These are phyloP conservation scores for Anorthoa munda DNA, from an alignment of 2,888 invertebrate species.

Conservation along the genomic window DNA sequence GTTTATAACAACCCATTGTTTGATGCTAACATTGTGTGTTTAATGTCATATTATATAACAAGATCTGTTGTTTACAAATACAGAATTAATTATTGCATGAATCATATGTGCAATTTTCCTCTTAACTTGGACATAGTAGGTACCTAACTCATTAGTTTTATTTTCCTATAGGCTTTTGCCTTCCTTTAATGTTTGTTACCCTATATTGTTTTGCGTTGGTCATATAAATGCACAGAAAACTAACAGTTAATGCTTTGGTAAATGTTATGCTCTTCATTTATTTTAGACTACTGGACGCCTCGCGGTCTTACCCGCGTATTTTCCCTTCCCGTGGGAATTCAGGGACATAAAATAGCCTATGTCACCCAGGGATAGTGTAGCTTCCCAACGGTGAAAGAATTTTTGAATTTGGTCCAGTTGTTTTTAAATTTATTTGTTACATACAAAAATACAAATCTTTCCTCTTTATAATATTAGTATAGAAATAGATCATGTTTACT, in stretches of 20 bases:
- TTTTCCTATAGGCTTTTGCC: background rate
- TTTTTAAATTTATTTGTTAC: too few species aligned
- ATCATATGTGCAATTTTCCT: constrained; percentile 2
- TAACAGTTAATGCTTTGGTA: background rate
- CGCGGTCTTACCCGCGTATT: too few species aligned
- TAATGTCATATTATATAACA: background rate
- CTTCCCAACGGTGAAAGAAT: too few species aligned
- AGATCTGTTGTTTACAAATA: background rate
- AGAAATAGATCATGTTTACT: too few species aligned
- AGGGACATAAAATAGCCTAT: too few species aligned
- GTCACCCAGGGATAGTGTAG: too few species aligned
- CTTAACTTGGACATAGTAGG: background rate
- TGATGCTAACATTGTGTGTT: background rate
- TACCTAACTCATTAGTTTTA: background rate
- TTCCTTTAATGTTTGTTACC: background rate
- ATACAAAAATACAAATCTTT: too few species aligned
- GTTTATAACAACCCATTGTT: background rate
- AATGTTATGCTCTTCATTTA: background rate
- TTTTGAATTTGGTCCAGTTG: too few species aligned
- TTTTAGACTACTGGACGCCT: too few species aligned
- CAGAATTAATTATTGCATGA: background rate
- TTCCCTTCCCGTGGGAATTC: too few species aligned
- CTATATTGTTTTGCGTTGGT: background rate
- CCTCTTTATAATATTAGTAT: too few species aligned
- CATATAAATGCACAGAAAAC: background rate